Evolutionary conservation across 2,888 invertebrate genomes (phyloP), one percentile per base, ranked within the genome.

Genomic region (Brenthis hecate): DNA sequence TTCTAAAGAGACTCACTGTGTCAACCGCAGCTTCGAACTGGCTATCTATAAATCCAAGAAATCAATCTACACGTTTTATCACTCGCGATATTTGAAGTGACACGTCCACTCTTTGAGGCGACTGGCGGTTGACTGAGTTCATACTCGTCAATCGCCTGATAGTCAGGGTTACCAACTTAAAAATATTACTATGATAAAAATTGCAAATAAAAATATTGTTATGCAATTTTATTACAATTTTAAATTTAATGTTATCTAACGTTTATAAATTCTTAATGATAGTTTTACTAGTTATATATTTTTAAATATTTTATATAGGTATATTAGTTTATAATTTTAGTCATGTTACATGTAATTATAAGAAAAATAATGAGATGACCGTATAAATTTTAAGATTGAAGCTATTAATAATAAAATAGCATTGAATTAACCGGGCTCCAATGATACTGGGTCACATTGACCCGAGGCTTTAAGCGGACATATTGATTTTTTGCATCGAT

Each of bases 41-140:
- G 56, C 32, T 51, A 61, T 47, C 56, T 64, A n/a, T 19, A 63
- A 66, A 68, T 71, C 68, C 71, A 66, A 64, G 36, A 55, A 61
- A 56, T 43, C 51, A 47, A 61, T 56, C 36, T 65, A 50, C 68
- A 66, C 67, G 56, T 60, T 56, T 64, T 56, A 67, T 61, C 67
- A 66, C 62, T n/a, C 56, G 56, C 63, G 68, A 28, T 19, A 3
- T 19, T 8, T n/a, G 11, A 47, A 8, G 16, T 50, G 62, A 66
- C 56, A 36, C 61, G 48, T 36, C 56, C 61, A 55, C 51, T 63
- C 57, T 55, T 62, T 56, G 57, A 56, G 61, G 62, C 62, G 28
- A 54, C 56, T n/a, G 51, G 62, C 56, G 62, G 16, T 13, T 56
- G 62, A 71, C 70, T 71, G 65, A 62, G 23, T 58, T 43, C 11